Evolutionary conservation across 2,888 invertebrate species (phyloP).

Genomic region (Drosophila meridiana): DNA sequence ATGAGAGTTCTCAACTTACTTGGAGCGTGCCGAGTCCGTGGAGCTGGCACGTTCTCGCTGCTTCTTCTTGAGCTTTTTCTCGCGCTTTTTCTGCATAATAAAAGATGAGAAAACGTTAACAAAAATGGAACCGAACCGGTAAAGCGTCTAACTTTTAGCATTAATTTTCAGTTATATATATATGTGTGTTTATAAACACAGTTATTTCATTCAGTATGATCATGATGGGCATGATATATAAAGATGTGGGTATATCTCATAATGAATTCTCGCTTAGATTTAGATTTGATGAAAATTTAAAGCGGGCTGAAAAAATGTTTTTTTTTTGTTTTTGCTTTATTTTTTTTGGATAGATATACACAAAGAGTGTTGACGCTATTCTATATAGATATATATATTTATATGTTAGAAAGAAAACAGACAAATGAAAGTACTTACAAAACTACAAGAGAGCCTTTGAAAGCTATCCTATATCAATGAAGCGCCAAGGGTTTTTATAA

Average conservation of each 20-base stretch:
- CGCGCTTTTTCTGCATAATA: conserved; percentile 87
- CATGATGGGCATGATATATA: conserved; percentile 40
- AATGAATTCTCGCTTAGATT: conserved; percentile 15
- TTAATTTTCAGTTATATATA: conserved; percentile 32
- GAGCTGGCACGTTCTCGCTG: conserved; percentile 83
- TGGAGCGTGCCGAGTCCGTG: conserved; percentile 87
- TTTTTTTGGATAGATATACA: conserved; percentile 13
- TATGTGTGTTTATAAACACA: conserved; percentile 42
- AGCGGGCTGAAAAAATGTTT: conserved; percentile 14
- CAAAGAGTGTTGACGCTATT: conserved; percentile 19
- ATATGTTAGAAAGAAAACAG: conserved; percentile 73
- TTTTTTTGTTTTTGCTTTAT: not conserved
- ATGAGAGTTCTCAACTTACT: conserved; percentile 82
- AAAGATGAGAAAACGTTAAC: conserved; percentile 46
- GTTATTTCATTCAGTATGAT: conserved; percentile 47
- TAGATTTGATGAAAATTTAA: conserved; percentile 11
- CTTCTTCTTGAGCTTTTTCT: conserved; percentile 87
- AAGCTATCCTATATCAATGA: conserved; percentile 85
- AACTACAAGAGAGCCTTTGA: conserved; percentile 85
- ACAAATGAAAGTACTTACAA: conserved; percentile 85
- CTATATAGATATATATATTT: conserved; percentile 36
- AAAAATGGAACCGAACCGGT: conserved; percentile 2
- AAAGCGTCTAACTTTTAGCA: conserved; percentile 66
- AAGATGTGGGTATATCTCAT: conserved; percentile 23
- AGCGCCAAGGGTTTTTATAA: conserved; percentile 86